Percentiles rank a stretch among this genome's conserved stretches.
Conservation (phyloP, 2,888 invertebrate genomes). For the Chydorus sphaericus region DNA sequence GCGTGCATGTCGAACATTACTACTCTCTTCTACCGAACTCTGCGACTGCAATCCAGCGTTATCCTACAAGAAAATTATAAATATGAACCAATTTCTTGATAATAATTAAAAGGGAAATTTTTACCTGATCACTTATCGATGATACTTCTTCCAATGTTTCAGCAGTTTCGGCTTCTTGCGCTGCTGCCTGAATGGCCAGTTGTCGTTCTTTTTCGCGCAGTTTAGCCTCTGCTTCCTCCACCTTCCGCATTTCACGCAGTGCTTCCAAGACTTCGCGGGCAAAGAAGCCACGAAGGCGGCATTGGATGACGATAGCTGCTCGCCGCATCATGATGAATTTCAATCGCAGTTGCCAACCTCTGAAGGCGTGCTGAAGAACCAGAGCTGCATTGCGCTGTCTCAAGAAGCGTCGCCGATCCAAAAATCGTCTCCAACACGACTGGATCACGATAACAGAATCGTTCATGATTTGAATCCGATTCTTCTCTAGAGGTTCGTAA, state of each 20-base stretch:
- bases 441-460: slow-evolving; percentile 59
- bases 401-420: slow-evolving; percentile 30
- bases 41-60: slow-evolving; percentile 8
- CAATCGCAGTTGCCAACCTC: slow-evolving; percentile 70
- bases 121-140: slow-evolving; percentile 9
- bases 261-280: slow-evolving; percentile 78
- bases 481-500: slow-evolving; percentile 70
- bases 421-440: slow-evolving; percentile 51
- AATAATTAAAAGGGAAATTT: slow-evolving; percentile 19
- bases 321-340: slow-evolving; percentile 64
- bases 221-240: slow-evolving; percentile 25
- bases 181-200: slow-evolving; percentile 17
- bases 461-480: slow-evolving; percentile 50
- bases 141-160: slow-evolving; percentile 17
- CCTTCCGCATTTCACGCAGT: slow-evolving; percentile 51
- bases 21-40: slow-evolving; percentile 11
- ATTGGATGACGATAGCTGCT: slow-evolving; percentile 71
- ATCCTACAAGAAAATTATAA: slow-evolving; percentile 5
- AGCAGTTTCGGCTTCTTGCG: slow-evolving; percentile 20
- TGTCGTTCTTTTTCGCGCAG: slow-evolving; percentile 22
- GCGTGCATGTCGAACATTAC: neutral
- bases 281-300: slow-evolving; percentile 74
- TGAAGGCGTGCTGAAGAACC: slow-evolving; percentile 66
- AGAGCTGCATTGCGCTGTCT: slow-evolving; percentile 50
- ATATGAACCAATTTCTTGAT: slow-evolving; percentile 1